These are phyloP conservation scores for Stigmatopora nigra DNA, from an alignment of 2,113 vertebrate genomes.

Conservation along the genomic window DNA sequence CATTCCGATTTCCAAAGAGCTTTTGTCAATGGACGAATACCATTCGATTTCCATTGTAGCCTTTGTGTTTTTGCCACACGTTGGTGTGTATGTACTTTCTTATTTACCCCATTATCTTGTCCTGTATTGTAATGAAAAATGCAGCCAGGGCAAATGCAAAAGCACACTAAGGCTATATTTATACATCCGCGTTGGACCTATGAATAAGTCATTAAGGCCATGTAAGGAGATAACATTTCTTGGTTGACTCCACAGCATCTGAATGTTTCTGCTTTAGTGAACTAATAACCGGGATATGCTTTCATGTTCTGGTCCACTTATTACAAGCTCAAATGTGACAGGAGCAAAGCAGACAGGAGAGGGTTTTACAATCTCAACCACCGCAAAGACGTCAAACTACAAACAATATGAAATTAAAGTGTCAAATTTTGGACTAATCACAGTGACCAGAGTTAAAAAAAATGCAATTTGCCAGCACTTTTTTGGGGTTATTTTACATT, in stretches of 20 bases:
- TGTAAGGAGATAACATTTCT: slow-evolving; percentile 26
- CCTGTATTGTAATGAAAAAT: slow-evolving; percentile 34
- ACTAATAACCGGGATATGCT: background rate
- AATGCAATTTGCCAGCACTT: too few species aligned
- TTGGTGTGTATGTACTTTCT: slow-evolving; percentile 1
- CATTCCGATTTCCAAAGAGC: background rate
- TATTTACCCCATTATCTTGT: slow-evolving; percentile 1
- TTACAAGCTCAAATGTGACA: background rate
- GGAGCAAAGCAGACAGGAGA: background rate
- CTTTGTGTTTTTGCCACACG: background rate
- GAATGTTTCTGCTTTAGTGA: slow-evolving; percentile 10
- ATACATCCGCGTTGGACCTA: slow-evolving; percentile 37
- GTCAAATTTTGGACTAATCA: too few species aligned
- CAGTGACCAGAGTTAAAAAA: too few species aligned
- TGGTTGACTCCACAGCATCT: slow-evolving; percentile 19
- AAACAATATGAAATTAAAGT: too few species aligned
- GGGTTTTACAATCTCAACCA: too few species aligned
- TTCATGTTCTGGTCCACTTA: background rate
- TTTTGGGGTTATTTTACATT: too few species aligned
- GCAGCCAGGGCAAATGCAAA: slow-evolving; percentile 40
- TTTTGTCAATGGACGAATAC: background rate
- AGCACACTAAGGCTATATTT: slow-evolving; percentile 29
- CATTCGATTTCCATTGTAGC: background rate
- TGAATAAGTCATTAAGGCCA: slow-evolving; percentile 52
- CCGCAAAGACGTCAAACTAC: too few species aligned